Evolutionary conservation across 2,113 vertebrate species (phyloP).

Genomic region (Sinocyclocheilus maitianheensis): DNA sequence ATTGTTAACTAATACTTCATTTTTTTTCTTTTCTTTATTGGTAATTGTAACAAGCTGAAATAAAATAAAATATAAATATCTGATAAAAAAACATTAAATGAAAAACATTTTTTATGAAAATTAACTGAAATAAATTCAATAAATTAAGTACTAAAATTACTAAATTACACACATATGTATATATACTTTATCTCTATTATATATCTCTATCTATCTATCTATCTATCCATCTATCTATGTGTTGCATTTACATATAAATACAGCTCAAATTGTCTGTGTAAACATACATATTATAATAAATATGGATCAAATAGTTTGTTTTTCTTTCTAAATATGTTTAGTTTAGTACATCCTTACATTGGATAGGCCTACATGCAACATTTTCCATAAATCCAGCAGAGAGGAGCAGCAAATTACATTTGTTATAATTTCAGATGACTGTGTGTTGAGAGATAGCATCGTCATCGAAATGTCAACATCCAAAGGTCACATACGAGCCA

Average conservation of each 20-base stretch:
- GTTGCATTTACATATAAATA: not conserved
- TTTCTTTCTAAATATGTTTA: not conserved
- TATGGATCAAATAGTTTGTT: not conserved
- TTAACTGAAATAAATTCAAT: no score
- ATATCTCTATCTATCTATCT: no score
- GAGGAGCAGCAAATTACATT: slow-evolving; percentile 48
- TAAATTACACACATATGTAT: no score
- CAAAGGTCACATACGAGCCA: slow-evolving; percentile 51
- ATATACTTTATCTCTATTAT: no score
- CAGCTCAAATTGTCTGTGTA: not conserved
- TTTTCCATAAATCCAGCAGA: slow-evolving; percentile 52
- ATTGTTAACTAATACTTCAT: not conserved
- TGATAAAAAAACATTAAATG: not conserved
- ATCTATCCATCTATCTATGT: no score
- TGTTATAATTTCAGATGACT: slow-evolving; percentile 40
- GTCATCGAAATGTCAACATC: slow-evolving; percentile 53
- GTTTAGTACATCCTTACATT: slow-evolving; percentile 45
- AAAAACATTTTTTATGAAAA: not conserved
- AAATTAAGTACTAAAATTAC: not conserved
- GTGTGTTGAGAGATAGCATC: slow-evolving; percentile 35
- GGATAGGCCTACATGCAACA: slow-evolving; percentile 40
- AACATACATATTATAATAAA: not conserved
- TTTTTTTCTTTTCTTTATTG: not conserved
- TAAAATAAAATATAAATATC: not conserved
- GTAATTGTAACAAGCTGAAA: not conserved